Percentiles rank a stretch among this genome's conserved stretches.
Evolutionary conservation across 2,113 vertebrate species (phyloP).

Genomic region (Haliaeetus leucogaster): DNA sequence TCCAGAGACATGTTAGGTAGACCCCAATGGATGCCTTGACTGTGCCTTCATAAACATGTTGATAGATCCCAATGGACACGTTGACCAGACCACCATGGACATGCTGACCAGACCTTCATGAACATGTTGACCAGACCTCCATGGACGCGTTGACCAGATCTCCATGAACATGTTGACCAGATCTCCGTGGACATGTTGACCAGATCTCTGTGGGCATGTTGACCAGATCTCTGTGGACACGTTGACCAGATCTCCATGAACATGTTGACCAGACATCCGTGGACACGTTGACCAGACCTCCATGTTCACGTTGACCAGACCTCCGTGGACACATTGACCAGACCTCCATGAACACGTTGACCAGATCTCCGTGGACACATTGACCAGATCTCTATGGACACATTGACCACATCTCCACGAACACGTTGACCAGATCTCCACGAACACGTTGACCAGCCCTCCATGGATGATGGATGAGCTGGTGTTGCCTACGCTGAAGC

Average conservation of each 20-base stretch:
- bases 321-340: fast-evolving
- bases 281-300: too few species aligned
- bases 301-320: fast-evolving
- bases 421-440: not conserved
- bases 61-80: not conserved
- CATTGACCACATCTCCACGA: fast-evolving
- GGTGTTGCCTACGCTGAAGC: not conserved
- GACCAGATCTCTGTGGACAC: not conserved
- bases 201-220: fast-evolving
- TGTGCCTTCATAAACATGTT: not conserved
- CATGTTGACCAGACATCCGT: fast-evolving
- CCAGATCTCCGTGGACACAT: fast-evolving
- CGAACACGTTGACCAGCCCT: too few species aligned
- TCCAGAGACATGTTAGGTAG: not conserved
- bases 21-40: not conserved
- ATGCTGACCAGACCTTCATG: too few species aligned
- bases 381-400: too few species aligned
- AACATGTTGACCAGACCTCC: fast-evolving
- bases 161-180: fast-evolving
- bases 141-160: fast-evolving
- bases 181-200: fast-evolving
- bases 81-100: not conserved
- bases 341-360: fast-evolving
- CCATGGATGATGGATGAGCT: not conserved
- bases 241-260: fast-evolving